Evolutionary conservation across 2,797 vertebrate species (phyloP).

Genomic region (Characodon lateralis): DNA sequence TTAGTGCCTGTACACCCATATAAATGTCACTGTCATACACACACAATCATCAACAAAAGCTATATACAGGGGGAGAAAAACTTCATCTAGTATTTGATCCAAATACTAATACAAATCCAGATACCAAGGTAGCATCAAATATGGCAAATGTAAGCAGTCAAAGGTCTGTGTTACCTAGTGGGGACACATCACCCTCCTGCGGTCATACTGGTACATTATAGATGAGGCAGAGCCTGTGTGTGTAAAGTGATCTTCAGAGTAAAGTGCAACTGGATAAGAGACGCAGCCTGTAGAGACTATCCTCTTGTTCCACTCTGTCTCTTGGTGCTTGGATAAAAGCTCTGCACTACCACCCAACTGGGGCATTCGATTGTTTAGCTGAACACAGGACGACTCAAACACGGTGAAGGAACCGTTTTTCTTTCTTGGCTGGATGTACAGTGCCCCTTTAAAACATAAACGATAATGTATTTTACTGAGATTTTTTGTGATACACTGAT

Average conservation of each 20-base stretch:
- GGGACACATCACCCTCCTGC: slow-evolving; percentile 16
- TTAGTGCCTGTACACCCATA: neutral
- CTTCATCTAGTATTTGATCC: neutral
- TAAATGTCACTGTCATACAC: neutral
- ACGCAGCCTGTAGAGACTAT: slow-evolving; percentile 46
- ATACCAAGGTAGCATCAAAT: neutral
- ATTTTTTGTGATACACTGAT: no score
- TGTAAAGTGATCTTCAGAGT: slow-evolving; percentile 67
- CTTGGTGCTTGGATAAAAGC: slow-evolving; percentile 31
- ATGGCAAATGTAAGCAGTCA: slow-evolving; percentile 8
- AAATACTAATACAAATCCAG: no score
- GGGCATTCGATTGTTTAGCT: slow-evolving; percentile 36
- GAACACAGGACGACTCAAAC: slow-evolving; percentile 6
- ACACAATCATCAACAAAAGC: neutral
- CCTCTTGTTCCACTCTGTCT: slow-evolving; percentile 43
- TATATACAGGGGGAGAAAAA: neutral
- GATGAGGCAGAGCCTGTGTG: slow-evolving; percentile 55
- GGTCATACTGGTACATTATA: slow-evolving; percentile 68
- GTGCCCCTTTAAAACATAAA: neutral
- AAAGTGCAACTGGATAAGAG: slow-evolving; percentile 71
- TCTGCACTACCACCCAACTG: slow-evolving; percentile 4
- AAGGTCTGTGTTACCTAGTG: neutral
- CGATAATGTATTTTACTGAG: no score
- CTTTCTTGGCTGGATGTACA: neutral
- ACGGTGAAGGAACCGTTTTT: neutral